Evolutionary conservation across 2,888 invertebrate genomes (phyloP), one percentile per base, ranked within the genome.

Genomic region (Phortica magna): DNA sequence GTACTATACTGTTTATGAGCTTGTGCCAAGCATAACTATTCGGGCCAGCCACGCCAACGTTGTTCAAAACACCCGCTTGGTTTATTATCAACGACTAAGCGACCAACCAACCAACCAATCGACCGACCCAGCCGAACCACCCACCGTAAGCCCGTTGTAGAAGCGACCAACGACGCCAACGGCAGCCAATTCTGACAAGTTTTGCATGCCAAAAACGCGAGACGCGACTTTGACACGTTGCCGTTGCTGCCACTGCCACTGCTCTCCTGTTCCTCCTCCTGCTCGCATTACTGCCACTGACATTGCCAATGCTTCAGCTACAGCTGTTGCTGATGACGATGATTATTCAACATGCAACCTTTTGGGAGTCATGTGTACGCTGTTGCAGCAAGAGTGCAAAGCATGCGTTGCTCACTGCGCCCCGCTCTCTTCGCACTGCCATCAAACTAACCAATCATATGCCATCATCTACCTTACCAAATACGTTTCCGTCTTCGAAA

Each of bases 341-440:
- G 89, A 90, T 89, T 90, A 89, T 90, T 89, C 90, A 90, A 89
- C 90, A 89, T 84, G 80, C 84, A 81, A 84, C 88, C 89, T 85
- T 77, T 82, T 74, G 89, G 89, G 89, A 90, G 83, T 76, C 83
- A 78, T 84, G 75, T 65, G 73, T 67, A 19, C 74, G 48, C 75
- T 74, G 43, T 64, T 68, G 68, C 68, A 12, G 74, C 67, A 61
- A 61, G 7, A 61, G 61, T 22, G 22, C 48, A 59, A 10, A 17
- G 61, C 61, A 59, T 31, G 31, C 31, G 31, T 4, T 4, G 31
- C 31, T 31, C 31, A 31, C 31, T 4, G 31, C 31, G 2, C 31
- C 2, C 31, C 31, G 79, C 73, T 19, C 22, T 7, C 61, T 61
- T 61, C 61, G 3, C 10, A 5, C 61, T 14, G 7, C 17, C n/a